A percentile compares a stretch with the other conserved stretches of the same genome.
These are phyloP conservation scores for Diuraphis noxia DNA, from an alignment of 1,140 invertebrate genomes.

Conservation along the genomic window DNA sequence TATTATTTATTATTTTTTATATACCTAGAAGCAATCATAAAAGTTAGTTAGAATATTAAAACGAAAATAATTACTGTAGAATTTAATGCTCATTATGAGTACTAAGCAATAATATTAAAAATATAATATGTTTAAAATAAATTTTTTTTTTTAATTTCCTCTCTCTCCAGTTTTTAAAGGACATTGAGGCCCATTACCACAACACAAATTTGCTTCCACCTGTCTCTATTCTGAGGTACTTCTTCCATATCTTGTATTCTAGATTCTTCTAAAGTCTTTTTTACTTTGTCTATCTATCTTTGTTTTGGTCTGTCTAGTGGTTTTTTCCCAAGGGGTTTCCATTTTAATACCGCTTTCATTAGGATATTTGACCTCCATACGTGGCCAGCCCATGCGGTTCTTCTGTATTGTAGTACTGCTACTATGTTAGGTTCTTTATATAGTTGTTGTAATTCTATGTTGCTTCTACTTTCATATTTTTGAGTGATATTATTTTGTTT, in stretches of 20 bases:
- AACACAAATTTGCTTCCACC: slow-evolving; percentile 36
- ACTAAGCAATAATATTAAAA: not conserved
- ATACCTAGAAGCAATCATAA: not conserved
- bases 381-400: no score
- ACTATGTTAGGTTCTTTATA: no score
- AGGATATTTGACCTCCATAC: no score
- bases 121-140: not conserved
- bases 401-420: no score
- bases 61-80: not conserved
- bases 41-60: not conserved
- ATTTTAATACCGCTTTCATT: no score
- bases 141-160: no score
- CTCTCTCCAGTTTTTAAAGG: slow-evolving; percentile 34
- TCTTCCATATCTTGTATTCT: not conserved
- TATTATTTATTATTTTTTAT: not conserved
- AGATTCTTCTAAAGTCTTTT: not conserved
- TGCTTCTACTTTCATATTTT: no score
- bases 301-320: no score
- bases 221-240: not conserved
- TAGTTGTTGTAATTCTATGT: no score
- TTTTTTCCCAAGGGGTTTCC: no score
- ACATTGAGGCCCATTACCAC: slow-evolving; percentile 8
- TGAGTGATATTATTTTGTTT: not conserved
- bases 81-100: no score
- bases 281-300: not conserved